Evolutionary conservation across 2,797 vertebrate genomes (phyloP).

Genomic region (Phataginus tetradactyla): DNA sequence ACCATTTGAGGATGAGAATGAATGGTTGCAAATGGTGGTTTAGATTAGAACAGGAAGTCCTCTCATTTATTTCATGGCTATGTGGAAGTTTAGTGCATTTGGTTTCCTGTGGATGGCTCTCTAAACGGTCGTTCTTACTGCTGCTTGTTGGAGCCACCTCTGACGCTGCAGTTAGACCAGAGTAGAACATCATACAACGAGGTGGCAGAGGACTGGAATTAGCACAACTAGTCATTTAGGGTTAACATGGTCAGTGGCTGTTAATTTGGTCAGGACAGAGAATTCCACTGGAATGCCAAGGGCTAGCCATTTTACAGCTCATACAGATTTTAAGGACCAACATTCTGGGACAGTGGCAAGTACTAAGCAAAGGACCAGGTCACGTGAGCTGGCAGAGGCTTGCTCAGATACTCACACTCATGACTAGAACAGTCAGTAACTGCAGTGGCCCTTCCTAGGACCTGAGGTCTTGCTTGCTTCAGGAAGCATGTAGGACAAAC

Average conservation of each 20-base stretch:
- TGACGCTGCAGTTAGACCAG: not conserved
- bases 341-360: not conserved
- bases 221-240: not conserved
- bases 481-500: not conserved
- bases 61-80: not conserved
- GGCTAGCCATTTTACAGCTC: not conserved
- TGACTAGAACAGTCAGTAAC: not conserved
- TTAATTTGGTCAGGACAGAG: not conserved
- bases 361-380: not conserved
- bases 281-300: no score
- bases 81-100: not conserved
- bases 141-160: not conserved
- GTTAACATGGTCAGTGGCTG: not conserved
- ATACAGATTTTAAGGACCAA: not conserved
- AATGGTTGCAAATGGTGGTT: not conserved
- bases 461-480: not conserved
- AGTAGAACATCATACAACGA: not conserved
- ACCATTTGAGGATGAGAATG: not conserved
- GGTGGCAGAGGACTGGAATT: not conserved
- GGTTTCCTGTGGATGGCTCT: not conserved
- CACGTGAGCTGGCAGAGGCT: not conserved
- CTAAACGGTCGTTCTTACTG: not conserved
- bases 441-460: not conserved
- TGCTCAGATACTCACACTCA: not conserved
- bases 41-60: not conserved